Evolutionary conservation across 2,888 invertebrate genomes (phyloP), one percentile per base, ranked within the genome.

Genomic region (Ephialtes manifestator): DNA sequence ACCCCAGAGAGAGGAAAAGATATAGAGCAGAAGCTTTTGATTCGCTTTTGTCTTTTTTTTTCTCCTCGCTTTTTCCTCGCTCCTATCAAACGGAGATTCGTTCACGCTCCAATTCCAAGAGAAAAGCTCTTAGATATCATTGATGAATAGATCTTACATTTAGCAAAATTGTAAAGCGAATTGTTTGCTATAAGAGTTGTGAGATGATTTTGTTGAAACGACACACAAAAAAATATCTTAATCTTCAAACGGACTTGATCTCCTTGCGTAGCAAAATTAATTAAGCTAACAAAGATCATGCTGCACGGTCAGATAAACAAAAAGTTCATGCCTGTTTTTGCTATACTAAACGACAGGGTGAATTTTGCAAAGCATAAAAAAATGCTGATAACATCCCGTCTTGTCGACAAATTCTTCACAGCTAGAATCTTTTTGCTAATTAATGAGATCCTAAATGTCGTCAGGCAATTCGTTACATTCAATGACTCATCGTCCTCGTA

Each of bases 101-200:
- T 83, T 83, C 80, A 65, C 72, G 85, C 85, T 83, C 82, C 76
- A 80, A 80, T 83, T 85, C 79, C 63, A 46, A 80, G 67, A 43
- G 39, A 48, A 77, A 60, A 72, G 43, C 76, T 77, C 55, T 72
- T 46, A 28, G 20, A n/a, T 43, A 80, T 80, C 72, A 68, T 35
- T 24, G 67, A 83, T 85, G 76, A 85, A 83, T 82, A 48, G 51
- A 83, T 72, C 53, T 39, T 31, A 18, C 71, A 35, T 72, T 53
- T 53, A 46, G 39, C 46, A 35, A 63, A 74, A 58, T 76, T 72
- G 70, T 65, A 48, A 46, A 78, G 46, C 31, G 10, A 70, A 81
- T 28, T 60, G 51, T 67, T 55, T 63, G 46, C 35, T 24, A 51
- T 67, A 20, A 35, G 13, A 75, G 18, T 10, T 71, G 46, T 46